A percentile compares a stretch with the other conserved stretches of the same genome.
Evolutionary conservation across 2,888 invertebrate species (phyloP).

Genomic region (Aleiodes alternator): DNA sequence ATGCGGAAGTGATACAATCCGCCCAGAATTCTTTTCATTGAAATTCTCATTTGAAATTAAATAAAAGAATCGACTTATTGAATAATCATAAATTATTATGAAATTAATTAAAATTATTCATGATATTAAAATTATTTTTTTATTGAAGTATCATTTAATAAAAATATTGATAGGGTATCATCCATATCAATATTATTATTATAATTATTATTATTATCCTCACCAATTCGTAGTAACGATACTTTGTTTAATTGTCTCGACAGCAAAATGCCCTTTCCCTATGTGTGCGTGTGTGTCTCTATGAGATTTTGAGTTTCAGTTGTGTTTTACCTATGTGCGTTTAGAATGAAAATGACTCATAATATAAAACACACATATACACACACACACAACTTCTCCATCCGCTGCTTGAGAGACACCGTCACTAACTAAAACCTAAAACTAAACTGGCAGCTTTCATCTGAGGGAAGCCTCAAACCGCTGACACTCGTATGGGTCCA

Average conservation of each 20-base stretch:
- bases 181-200: too few species aligned
- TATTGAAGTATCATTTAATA: too few species aligned
- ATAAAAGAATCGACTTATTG: background rate
- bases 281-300: too few species aligned
- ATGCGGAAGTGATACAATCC: conserved; percentile 32
- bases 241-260: conserved; percentile 7
- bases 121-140: too few species aligned
- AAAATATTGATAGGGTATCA: too few species aligned
- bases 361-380: conserved; percentile 36
- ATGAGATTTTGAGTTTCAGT: too few species aligned
- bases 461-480: conserved; percentile 17
- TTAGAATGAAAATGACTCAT: background rate
- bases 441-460: conserved; percentile 48
- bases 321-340: background rate
- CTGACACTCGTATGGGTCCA: conserved; percentile 22
- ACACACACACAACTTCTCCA: conserved; percentile 50
- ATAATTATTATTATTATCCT: too few species aligned
- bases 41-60: background rate
- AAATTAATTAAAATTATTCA: too few species aligned
- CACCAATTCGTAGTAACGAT: conserved; percentile 29
- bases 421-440: conserved; percentile 63
- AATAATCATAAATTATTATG: background rate
- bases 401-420: conserved; percentile 65
- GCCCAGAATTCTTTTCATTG: background rate
- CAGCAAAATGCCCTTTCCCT: background rate